Evolutionary conservation across 2,113 vertebrate genomes (phyloP), one percentile per base, ranked within the genome.

Genomic region (Archilochus colubris): DNA sequence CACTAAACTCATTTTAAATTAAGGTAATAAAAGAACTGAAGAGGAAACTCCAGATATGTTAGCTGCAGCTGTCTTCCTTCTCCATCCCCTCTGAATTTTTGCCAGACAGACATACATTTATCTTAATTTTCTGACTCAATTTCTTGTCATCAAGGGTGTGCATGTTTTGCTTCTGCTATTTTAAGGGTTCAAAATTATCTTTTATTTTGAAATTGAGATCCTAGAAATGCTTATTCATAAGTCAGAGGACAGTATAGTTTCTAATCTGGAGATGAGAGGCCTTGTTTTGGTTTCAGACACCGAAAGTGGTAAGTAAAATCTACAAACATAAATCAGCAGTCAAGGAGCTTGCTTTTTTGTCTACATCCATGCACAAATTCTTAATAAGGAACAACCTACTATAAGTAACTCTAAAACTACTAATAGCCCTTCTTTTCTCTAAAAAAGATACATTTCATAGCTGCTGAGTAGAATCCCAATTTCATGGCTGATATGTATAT

Each of bases 1-100:
- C 73, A 89, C 82, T 92, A 95, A 93, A 84, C 68, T 50, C 24
- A 87, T 94, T 96, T 95, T 88, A 80, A 93, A 94, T 94, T 93
- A 94, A 91, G 61, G 62, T 17, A 95, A 93, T 89, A 96, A 92
- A 62, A 72, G 92, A 88, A 88, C 38, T 77, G 43, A 51, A 63
- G 70, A 96, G 55, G 51, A 93, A 91, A 88, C 36, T 94, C 89
- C 66, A 82, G 61, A 79, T 89, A 51, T 31, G 81, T 63, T 80
- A 89, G 58, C 46, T 86, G 7, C 27, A 64, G 74, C 62, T 95
- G 85, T 53, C 84, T 91, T 94, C 28, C 44, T 85, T 66, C 82
- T 95, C 91, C 84, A 83, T 96, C 70, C 72, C 38, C 10, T 78
- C 80, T 30, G 38, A 96, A 43, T 77, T 63, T 86, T 80, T 93